Conservation (phyloP, 2,888 invertebrate genomes). For the Stenolophus ochropezus region DNA sequence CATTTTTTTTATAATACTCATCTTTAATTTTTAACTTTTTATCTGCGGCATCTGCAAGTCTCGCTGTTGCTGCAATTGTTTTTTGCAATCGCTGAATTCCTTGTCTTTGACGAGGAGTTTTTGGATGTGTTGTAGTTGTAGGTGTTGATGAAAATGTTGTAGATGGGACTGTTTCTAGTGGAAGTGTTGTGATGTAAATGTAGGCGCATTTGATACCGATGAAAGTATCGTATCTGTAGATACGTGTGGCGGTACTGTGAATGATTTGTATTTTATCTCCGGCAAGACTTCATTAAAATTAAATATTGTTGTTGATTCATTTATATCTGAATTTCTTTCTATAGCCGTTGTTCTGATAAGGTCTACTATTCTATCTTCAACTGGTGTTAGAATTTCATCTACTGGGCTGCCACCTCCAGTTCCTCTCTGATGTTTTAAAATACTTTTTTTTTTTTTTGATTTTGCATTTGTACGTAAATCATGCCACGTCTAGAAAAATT, state of each 20-base stretch:
- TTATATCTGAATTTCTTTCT: conserved; percentile 14
- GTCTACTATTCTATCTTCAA: neutral
- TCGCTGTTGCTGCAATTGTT: conserved; percentile 8
- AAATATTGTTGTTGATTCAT: neutral
- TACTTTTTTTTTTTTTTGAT: conserved; percentile 1
- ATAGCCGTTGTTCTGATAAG: conserved; percentile 23
- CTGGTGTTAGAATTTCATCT: neutral
- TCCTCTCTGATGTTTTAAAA: conserved; percentile 5
- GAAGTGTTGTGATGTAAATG: neutral
- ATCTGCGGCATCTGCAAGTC: neutral
- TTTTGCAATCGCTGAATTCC: neutral
- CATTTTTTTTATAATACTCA: conserved; percentile 10
- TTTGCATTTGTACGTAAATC: conserved; percentile 24
- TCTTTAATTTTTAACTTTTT: neutral
- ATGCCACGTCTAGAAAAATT: neutral
- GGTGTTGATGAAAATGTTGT: neutral
- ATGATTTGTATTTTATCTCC: neutral
- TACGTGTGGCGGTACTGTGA: neutral
- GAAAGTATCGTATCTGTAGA: neutral
- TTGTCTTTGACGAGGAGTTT: conserved; percentile 2
- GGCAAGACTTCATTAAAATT: neutral
- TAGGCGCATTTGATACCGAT: neutral
- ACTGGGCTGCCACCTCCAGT: conserved; percentile 5
- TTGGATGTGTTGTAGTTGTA: neutral
- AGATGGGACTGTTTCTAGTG: neutral